Base-by-base conservation (phyloP, 30 jellyfish, hydroid and myxozoan species). In the Pseudorhiza aurosa region DNA sequence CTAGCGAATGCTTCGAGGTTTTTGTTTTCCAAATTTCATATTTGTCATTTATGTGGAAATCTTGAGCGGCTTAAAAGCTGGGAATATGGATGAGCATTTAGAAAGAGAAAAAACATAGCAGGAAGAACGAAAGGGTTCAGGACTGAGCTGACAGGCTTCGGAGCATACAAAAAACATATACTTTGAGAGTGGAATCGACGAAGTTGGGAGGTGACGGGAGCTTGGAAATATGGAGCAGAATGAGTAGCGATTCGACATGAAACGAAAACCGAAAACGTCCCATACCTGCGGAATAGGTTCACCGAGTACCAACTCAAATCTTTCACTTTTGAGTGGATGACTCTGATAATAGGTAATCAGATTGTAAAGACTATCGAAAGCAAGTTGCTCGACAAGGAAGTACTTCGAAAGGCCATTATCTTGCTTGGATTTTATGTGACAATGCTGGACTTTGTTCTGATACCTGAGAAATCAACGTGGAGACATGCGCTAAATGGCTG, bases 261-360 rank as follows among this genome's bases (percentile, higher is more conserved):
- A 37, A 15, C 0, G 1, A 32, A 26, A 32, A 27, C 17, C 17
- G 2, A 17, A 70, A 59, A 17, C 8, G 12, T 1, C 24, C 17
- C 82, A 42, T 46, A 91, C 98, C 98, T 92, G 98, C 6, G 98
- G 98, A 4, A 92, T 77, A 0, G 98, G 98, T 72, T 92, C 98
- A 9, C 83, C 88, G 31, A 92, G 89, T 26, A 74, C 67, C 72
- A 92, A 63, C 51, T 92, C 96, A 50, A 92, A 92, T 42, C 73
- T 59, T 36, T 92, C 98, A 28, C 97, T 84, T 67, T 68, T 64
- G 43, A 92, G 81, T 6, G 98, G 98, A 47, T 72, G 91, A 31
- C 44, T 44, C 53, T 92, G 98, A 68, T 92, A 92, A 60, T 92
- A 69, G 53, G 88, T 92, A 19, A 92, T 81, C 68, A 92, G 49